These are phyloP conservation scores for Meloidogyne chitwoodi DNA, from an alignment of 1,140 invertebrate species.

Conservation along the genomic window DNA sequence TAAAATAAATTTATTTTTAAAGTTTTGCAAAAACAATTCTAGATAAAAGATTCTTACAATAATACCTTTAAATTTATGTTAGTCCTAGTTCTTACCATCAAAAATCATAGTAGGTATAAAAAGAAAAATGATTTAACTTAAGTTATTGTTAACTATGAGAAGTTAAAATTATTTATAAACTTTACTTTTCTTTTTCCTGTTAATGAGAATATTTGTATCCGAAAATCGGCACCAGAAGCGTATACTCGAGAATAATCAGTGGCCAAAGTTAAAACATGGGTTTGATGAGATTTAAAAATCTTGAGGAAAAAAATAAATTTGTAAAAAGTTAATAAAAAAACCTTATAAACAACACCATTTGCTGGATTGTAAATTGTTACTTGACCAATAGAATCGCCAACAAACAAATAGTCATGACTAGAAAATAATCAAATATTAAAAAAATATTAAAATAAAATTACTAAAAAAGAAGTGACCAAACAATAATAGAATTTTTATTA, in stretches of 20 bases:
- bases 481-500: slow-evolving; percentile 7
- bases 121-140: too few species aligned
- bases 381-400: slow-evolving; percentile 36
- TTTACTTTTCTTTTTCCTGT: slow-evolving; percentile 20
- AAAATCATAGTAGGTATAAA: too few species aligned
- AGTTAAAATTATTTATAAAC: not conserved
- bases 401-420: slow-evolving; percentile 41
- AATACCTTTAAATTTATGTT: not conserved
- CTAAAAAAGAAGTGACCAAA: slow-evolving; percentile 44
- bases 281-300: slow-evolving; percentile 37
- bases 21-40: too few species aligned
- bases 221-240: slow-evolving; percentile 40
- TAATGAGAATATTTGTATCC: slow-evolving; percentile 38
- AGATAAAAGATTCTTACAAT: too few species aligned
- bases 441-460: slow-evolving; percentile 10
- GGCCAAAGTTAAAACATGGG: slow-evolving; percentile 25
- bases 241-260: slow-evolving; percentile 30
- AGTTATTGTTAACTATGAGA: too few species aligned
- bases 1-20: slow-evolving; percentile 2
- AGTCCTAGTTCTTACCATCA: too few species aligned
- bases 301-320: slow-evolving; percentile 1
- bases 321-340: slow-evolving; percentile 6
- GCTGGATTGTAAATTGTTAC: slow-evolving; percentile 36
- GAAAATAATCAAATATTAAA: slow-evolving; percentile 19
- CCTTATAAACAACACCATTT: slow-evolving; percentile 39